A percentile compares a stretch with the other conserved stretches of the same genome.
Evolutionary conservation across 2,113 vertebrate species (phyloP).

Genomic region (Cacatua alba): DNA sequence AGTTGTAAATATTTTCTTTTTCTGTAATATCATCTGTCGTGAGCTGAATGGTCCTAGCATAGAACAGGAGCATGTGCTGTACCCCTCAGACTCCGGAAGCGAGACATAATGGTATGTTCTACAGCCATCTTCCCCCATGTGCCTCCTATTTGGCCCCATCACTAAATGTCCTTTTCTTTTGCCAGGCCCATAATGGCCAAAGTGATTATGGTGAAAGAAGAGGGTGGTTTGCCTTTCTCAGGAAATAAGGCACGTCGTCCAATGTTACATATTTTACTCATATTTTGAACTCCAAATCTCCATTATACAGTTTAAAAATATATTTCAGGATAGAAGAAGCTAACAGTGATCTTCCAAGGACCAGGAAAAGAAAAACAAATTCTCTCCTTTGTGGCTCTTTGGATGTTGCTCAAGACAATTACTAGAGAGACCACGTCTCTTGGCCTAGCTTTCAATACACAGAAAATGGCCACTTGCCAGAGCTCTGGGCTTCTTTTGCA

Average conservation of each 20-base stretch:
- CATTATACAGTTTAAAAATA: background rate
- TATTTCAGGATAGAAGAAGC: background rate
- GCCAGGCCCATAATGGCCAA: background rate
- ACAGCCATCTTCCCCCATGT: background rate
- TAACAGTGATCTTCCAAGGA: background rate
- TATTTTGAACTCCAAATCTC: background rate
- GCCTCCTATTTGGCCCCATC: background rate
- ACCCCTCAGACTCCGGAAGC: background rate
- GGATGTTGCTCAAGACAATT: background rate
- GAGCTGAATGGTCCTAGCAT: background rate
- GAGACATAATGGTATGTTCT: background rate
- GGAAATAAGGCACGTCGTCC: background rate
- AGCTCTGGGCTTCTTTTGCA: background rate
- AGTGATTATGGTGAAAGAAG: background rate
- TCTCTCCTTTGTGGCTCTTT: background rate
- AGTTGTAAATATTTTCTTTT: background rate
- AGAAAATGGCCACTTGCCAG: background rate
- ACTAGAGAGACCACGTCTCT: background rate
- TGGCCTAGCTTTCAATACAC: background rate
- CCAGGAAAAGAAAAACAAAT: background rate
- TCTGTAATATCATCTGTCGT: background rate
- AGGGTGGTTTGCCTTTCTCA: background rate
- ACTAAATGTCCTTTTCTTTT: background rate
- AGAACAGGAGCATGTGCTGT: fast-evolving
- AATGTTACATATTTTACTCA: background rate